phyloP scores from a whole-genome alignment of 1,140 invertebrate genomes.

The Anadara kagoshimensis region DNA sequence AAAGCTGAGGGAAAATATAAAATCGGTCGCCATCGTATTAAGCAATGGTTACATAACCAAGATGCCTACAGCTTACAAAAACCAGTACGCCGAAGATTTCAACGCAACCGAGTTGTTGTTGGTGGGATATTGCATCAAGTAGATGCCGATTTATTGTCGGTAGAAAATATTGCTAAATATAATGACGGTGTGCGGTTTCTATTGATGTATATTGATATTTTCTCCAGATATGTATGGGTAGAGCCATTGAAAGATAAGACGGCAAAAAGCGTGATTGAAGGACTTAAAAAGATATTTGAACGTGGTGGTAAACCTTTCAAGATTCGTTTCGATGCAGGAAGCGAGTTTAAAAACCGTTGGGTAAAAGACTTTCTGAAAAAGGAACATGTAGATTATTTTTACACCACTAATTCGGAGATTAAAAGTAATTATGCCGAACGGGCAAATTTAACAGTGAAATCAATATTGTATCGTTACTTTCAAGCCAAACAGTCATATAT shows the following conservation, averaged over 20 bases:
- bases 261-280: not conserved
- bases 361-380: conserved; percentile 4
- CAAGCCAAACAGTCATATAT: not conserved
- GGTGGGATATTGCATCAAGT: conserved; percentile 1
- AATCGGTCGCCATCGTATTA: conserved; percentile 3
- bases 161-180: conserved; percentile 7
- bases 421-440: conserved; percentile 38
- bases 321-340: conserved; percentile 19
- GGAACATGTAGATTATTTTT: conserved; percentile 5
- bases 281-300: not conserved
- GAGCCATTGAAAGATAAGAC: conserved; percentile 15
- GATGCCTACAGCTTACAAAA: conserved; percentile 16
- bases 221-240: conserved; percentile 15
- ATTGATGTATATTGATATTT: conserved; percentile 26
- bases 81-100: conserved; percentile 13
- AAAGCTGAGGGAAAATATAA: conserved; percentile 29
- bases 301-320: conserved; percentile 4
- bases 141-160: conserved; percentile 15
- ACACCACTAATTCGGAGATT: conserved; percentile 14
- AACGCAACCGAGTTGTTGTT: conserved; percentile 6
- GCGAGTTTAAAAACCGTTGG: conserved; percentile 15
- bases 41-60: conserved; percentile 14
- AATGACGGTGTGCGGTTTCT: conserved; percentile 26
- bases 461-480: conserved; percentile 6
- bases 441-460: conserved; percentile 10